phyloP scores from a whole-genome alignment of 2,113 vertebrate genomes.

The Indicator indicator region DNA sequence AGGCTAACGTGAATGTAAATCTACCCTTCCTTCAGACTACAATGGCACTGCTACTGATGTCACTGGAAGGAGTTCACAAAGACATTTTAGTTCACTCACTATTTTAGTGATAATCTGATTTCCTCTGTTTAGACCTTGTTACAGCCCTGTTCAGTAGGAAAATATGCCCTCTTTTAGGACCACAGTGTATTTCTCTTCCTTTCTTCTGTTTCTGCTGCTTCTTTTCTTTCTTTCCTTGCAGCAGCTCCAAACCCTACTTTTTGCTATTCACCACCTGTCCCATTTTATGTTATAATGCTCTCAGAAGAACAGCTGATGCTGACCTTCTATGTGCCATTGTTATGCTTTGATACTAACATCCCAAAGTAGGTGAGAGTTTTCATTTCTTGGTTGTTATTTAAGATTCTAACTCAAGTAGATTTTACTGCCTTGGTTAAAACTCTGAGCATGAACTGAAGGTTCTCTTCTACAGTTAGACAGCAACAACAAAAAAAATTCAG shows the following conservation, averaged over 20 bases:
- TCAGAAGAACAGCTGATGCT: conserved; percentile 14
- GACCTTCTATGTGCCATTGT: not conserved
- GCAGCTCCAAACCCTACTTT: not conserved
- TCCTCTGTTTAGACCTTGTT: not conserved
- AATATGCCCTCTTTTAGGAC: not conserved
- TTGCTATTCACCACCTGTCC: not conserved
- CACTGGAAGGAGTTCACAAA: not conserved
- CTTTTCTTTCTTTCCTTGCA: not conserved
- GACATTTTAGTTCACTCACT: not conserved
- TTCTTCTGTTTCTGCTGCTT: not conserved
- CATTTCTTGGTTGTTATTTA: conserved; percentile 1
- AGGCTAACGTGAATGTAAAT: not conserved
- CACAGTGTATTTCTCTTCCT: not conserved
- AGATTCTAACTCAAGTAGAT: not conserved
- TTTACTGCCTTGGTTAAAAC: conserved; percentile 40
- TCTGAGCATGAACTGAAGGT: conserved; percentile 8
- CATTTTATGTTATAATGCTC: not conserved
- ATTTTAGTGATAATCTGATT: not conserved
- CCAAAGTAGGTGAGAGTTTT: not conserved
- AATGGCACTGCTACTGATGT: not conserved
- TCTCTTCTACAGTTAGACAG: not conserved
- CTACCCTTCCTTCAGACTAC: not conserved
- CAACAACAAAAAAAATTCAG: not conserved
- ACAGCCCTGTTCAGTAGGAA: not conserved
- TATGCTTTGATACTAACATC: not conserved